Conservation (phyloP, 1,140 invertebrate species). For the Colletes gigas region DNA sequence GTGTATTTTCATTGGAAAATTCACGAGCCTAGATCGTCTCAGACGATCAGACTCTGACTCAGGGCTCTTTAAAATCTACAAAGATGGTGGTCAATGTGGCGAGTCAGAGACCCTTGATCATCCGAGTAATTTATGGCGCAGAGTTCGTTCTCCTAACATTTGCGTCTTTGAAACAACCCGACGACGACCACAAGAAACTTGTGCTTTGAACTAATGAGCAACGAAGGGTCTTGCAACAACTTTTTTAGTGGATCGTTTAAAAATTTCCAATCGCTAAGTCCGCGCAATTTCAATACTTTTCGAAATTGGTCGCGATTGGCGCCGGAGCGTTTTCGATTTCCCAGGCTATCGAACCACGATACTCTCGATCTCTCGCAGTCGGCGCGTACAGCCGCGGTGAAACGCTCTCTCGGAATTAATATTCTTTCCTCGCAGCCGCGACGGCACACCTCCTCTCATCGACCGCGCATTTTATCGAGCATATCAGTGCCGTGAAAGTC, state of each 20-base stretch:
- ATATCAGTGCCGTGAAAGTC: slow-evolving; percentile 51
- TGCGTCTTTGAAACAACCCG: not conserved
- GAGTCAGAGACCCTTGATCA: not conserved
- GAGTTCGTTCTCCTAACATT: not conserved
- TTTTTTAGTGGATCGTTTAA: too few relatives aligned
- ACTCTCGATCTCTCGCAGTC: slow-evolving; percentile 10
- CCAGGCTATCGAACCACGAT: not conserved
- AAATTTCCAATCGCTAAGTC: too few relatives aligned
- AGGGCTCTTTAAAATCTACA: not conserved
- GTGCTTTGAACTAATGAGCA: not conserved
- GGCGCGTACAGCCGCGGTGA: not conserved
- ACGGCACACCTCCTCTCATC: slow-evolving; percentile 23
- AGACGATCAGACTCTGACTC: too few relatives aligned
- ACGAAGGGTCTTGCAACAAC: too few relatives aligned
- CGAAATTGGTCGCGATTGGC: too few relatives aligned
- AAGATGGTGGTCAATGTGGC: not conserved
- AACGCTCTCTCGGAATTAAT: slow-evolving; percentile 38
- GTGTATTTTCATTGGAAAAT: too few relatives aligned
- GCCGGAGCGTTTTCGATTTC: slow-evolving; percentile 1
- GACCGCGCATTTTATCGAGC: slow-evolving; percentile 43
- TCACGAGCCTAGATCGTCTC: too few relatives aligned
- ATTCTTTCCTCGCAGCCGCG: slow-evolving; percentile 32
- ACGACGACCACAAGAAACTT: not conserved
- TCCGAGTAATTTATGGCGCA: not conserved
- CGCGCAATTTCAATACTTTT: not conserved